Conservation (phyloP, 2,888 invertebrate genomes). For the Sericinus montela region DNA sequence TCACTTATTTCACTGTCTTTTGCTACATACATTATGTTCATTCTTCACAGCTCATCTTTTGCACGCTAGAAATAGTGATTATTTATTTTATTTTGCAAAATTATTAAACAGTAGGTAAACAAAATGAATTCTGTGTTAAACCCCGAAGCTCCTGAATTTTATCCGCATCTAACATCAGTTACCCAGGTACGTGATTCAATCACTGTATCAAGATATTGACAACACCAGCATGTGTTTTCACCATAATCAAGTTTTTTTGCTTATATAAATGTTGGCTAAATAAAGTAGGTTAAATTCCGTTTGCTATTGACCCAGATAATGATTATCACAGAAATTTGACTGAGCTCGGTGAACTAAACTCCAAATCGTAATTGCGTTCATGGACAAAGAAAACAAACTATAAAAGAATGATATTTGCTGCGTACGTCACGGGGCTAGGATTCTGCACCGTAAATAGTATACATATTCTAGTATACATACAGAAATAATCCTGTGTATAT, state of each 20-base stretch:
- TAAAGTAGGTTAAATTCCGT: slow-evolving; percentile 20
- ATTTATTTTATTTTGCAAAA: slow-evolving; percentile 27
- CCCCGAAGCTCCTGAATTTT: slow-evolving; percentile 66
- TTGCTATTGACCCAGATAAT: slow-evolving; percentile 22
- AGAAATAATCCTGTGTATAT: no score
- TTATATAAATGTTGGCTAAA: slow-evolving; percentile 8
- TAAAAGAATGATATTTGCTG: background rate
- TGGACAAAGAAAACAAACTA: slow-evolving; percentile 24
- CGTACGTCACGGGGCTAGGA: slow-evolving; percentile 13
- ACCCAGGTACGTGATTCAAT: slow-evolving; percentile 48
- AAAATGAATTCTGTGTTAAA: slow-evolving; percentile 61
- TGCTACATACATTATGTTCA: slow-evolving; percentile 22
- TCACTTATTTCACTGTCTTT: no score
- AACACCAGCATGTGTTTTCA: slow-evolving; percentile 47
- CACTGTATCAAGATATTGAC: slow-evolving; percentile 28
- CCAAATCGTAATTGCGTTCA: slow-evolving; percentile 18
- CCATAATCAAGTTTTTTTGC: slow-evolving; percentile 16
- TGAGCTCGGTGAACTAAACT: background rate
- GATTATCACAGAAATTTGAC: slow-evolving; percentile 4
- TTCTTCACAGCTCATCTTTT: slow-evolving; percentile 30
- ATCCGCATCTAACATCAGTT: slow-evolving; percentile 47
- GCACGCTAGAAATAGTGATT: slow-evolving; percentile 30
- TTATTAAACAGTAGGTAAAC: slow-evolving; percentile 24
- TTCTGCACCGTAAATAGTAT: background rate
- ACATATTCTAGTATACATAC: background rate